Percentiles rank a stretch among this genome's conserved stretches.
Evolutionary conservation across 1,140 invertebrate species (phyloP).

Genomic region (Meloidogyne exigua): DNA sequence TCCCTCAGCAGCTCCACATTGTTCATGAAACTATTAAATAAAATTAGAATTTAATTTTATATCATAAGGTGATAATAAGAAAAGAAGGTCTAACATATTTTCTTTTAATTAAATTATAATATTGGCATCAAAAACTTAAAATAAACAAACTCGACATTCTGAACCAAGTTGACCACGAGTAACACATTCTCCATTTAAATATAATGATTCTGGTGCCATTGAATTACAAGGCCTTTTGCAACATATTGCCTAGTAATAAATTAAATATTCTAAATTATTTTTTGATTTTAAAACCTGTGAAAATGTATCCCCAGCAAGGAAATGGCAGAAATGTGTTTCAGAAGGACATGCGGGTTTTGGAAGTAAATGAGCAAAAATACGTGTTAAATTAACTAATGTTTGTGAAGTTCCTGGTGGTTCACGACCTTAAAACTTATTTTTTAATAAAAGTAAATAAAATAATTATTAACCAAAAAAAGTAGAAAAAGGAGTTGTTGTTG

Average conservation of each 20-base stretch:
- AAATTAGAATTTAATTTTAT: too few species aligned
- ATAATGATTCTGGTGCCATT: conserved; percentile 62
- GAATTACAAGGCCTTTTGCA: conserved; percentile 62
- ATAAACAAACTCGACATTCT: conserved; percentile 37
- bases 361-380: conserved; percentile 34
- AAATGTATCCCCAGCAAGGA: conserved; percentile 52
- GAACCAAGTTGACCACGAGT: conserved; percentile 59
- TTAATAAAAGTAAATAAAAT: neutral
- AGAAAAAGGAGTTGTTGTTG: conserved; percentile 19
- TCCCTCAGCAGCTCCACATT: conserved; percentile 61
- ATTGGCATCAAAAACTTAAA: neutral
- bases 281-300: conserved; percentile 34
- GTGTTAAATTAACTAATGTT: conserved; percentile 9
- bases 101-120: neutral
- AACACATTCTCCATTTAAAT: conserved; percentile 60
- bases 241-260: conserved; percentile 51
- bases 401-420: conserved; percentile 24
- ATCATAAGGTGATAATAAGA: too few species aligned
- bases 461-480: conserved; percentile 20
- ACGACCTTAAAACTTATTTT: conserved; percentile 32
- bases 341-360: conserved; percentile 46
- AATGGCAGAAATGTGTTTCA: conserved; percentile 61
- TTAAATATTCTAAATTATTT: neutral
- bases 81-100: neutral
- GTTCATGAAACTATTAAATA: conserved; percentile 46